Conservation (phyloP, 1,140 invertebrate genomes). For the Pseudomyrmex flavicornis region DNA sequence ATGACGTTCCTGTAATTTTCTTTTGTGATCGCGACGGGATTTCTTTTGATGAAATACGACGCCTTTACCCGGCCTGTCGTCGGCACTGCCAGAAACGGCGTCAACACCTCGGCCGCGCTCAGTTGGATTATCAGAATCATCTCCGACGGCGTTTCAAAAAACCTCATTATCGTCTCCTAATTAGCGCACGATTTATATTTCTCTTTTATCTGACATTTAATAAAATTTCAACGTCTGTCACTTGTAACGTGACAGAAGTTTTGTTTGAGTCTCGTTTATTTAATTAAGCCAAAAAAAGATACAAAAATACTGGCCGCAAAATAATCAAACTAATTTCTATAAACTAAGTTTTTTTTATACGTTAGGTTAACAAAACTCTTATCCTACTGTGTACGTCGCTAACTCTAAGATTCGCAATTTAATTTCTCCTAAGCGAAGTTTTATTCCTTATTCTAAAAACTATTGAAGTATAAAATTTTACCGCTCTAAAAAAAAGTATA, state of each 20-base stretch:
- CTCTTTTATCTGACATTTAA: not conserved
- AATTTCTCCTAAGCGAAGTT: too few species aligned
- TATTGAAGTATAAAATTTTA: not conserved
- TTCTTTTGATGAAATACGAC: constrained; percentile 88
- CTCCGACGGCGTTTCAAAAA: constrained; percentile 87
- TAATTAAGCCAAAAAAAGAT: too few species aligned
- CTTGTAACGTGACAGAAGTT: too few species aligned
- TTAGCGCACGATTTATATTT: constrained; percentile 53
- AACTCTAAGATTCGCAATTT: too few species aligned
- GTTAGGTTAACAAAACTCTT: too few species aligned
- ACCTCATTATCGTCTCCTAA: constrained; percentile 87
- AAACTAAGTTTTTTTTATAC: too few species aligned
- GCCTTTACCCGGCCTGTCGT: constrained; percentile 85
- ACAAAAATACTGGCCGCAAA: too few species aligned
- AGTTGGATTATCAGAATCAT: constrained; percentile 86
- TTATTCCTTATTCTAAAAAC: not conserved
- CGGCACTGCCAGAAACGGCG: constrained; percentile 84
- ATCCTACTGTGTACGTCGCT: too few species aligned
- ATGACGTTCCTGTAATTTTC: constrained; percentile 87
- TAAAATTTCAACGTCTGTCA: too few species aligned
- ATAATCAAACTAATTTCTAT: too few species aligned
- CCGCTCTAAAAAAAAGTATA: not conserved
- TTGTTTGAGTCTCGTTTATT: too few species aligned
- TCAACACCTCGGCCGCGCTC: constrained; percentile 82
- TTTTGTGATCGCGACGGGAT: constrained; percentile 83